phyloP scores from a whole-genome alignment of 2,888 invertebrate genomes.

The Automeris io region DNA sequence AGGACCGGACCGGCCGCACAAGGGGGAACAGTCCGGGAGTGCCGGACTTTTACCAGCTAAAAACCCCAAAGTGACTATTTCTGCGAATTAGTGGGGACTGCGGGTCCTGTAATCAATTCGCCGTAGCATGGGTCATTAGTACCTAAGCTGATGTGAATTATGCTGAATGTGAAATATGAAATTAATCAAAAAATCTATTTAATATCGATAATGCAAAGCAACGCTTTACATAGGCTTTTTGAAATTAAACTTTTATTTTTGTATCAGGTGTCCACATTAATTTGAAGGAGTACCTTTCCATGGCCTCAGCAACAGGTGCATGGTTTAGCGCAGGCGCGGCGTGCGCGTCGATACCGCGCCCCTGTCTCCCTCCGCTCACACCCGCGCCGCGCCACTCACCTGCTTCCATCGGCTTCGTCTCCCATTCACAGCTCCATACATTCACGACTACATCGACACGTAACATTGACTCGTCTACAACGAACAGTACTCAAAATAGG shows the following conservation, averaged over 20 bases:
- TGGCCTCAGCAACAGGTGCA: slow-evolving; percentile 72
- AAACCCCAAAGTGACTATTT: too few relatives aligned
- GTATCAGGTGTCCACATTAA: slow-evolving; percentile 69
- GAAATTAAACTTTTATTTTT: slow-evolving; percentile 57
- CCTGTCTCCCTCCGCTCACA: slow-evolving; percentile 35
- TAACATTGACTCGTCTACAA: slow-evolving; percentile 14
- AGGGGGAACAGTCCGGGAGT: too few relatives aligned
- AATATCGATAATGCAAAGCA: too few relatives aligned
- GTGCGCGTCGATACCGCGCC: slow-evolving; percentile 65
- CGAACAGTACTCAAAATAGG: slow-evolving; percentile 1
- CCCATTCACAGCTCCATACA: slow-evolving; percentile 68
- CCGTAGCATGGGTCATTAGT: too few relatives aligned
- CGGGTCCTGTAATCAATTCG: too few relatives aligned
- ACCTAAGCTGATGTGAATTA: too few relatives aligned
- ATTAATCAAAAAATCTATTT: too few relatives aligned
- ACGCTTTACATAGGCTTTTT: slow-evolving; percentile 21
- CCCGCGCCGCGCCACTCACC: too few relatives aligned
- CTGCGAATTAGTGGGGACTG: too few relatives aligned
- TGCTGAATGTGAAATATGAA: too few relatives aligned
- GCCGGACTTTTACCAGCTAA: too few relatives aligned
- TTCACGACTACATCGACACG: slow-evolving; percentile 17
- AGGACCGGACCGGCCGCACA: too few relatives aligned
- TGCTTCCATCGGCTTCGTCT: slow-evolving; percentile 36
- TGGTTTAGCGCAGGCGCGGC: slow-evolving; percentile 62
- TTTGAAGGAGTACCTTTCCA: slow-evolving; percentile 73